Base-by-base conservation (phyloP, 2,888 invertebrate genomes). In the Acronicta leporina region DNA sequence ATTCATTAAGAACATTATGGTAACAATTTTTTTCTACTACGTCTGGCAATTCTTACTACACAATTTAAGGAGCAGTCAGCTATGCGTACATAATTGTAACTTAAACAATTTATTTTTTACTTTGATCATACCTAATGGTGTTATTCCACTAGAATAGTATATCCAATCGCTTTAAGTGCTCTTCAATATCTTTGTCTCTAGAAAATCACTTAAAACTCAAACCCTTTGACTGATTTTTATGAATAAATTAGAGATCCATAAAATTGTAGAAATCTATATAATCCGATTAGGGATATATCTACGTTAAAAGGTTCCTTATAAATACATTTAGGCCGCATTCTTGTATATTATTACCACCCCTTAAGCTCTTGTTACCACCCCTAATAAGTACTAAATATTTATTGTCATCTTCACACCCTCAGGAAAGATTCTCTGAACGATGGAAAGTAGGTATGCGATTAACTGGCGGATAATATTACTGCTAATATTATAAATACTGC, bases 361-460 rank as follows among this genome's bases (percentile, higher is more conserved):
- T 61, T 57, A 53, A 60, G 67, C 67, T 54, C 49, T 50, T 63
- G 61, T 51, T 74, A 65, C 67, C 64, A 50, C 55, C 60, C 53
- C 52, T 82, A 83, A 84, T 84, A 79, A 84, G 79, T 77, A 74
- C 80, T 84, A 84, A 84, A 85, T 84, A 85, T 84, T 82, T 84
- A 85, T 83, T 65, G 71, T n/a, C 46, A 11, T 57, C 30, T 51
- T 58, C 50, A 46, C 58, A 69, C 63, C 56, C 44, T 43, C 25
- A 41, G 47, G 56, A 43, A 49, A 38, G 57, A 20, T 38, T 56
- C 50, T 54, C 10, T 0, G 40, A 51, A 53, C 59, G 45, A 69
- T 68, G 50, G 35, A 47, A 47, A 33, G 30, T 49, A 45, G 38
- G 30, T 49, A 45, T 53, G 10, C 33, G 50, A 55, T 57, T 54